These are phyloP conservation scores for Formica selysi DNA, from an alignment of 1,140 invertebrate genomes.

Conservation along the genomic window DNA sequence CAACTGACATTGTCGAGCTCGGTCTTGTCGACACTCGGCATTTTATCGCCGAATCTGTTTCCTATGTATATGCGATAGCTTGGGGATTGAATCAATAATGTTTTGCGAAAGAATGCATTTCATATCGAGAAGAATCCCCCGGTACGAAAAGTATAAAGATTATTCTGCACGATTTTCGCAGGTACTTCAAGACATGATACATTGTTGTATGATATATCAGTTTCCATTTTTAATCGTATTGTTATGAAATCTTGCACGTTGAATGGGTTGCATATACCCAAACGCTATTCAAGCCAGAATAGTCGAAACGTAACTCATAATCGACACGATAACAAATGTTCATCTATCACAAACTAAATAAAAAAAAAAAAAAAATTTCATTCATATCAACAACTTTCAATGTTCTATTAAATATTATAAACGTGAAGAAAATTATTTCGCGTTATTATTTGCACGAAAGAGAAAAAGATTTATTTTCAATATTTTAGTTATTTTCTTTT, in stretches of 20 bases:
- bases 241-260: background rate
- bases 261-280: background rate
- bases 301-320: background rate
- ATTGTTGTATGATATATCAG: slow-evolving; percentile 14
- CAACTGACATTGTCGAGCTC: slow-evolving; percentile 8
- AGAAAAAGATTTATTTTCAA: background rate
- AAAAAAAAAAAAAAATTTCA: background rate
- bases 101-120: slow-evolving; percentile 36
- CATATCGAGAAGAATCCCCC: background rate
- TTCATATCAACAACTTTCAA: background rate
- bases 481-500: background rate
- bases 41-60: slow-evolving; percentile 12
- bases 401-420: background rate
- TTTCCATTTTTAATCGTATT: slow-evolving; percentile 29
- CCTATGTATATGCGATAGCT: background rate
- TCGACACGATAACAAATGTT: background rate
- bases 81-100: slow-evolving; percentile 33
- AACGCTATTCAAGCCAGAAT: background rate
- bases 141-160: slow-evolving; percentile 2
- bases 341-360: background rate
- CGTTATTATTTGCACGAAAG: background rate
- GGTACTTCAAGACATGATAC: background rate
- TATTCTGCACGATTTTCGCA: slow-evolving; percentile 1
- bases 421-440: slow-evolving; percentile 15
- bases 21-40: background rate